Base-by-base conservation (phyloP, 2,113 vertebrate genomes). In the Sphaerodactylus townsendi region DNA sequence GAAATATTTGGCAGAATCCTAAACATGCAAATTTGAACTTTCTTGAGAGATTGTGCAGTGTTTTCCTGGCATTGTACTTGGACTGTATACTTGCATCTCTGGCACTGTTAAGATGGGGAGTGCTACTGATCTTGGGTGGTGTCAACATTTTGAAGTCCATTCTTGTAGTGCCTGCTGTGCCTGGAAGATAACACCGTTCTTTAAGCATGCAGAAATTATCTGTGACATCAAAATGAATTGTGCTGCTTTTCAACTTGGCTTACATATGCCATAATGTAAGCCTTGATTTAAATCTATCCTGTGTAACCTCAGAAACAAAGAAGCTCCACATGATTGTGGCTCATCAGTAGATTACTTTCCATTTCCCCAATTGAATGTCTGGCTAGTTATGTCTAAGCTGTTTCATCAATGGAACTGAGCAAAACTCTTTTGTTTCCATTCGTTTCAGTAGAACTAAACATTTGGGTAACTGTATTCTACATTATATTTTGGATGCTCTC, bases 331-430 rank as follows among this genome's bases (percentile, higher is more conserved):
- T 74, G 46, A 74, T 9, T 19, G n/a, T 7, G 17, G 15, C 44
- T 1, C 13, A 73, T 14, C 48, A n/a, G 19, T 41, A 17, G 41
- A 46, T 72, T 25, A 30, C 44, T 44, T 73, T n/a, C n/a, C n/a
- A n/a, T 85, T 90, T 84, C 37, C 30, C 74, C 59, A 70, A 50
- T 50, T 91, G 44, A 79, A 90, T 65, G 7, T 75, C 39, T 79
- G 84, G 68, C 41, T 81, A 77, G 82, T 83, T 13, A 46, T n/a
- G 50, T 59, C 56, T 66, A 70, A 82, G 77, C 3, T 68, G 66
- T 50, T 86, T 39, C 88, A 91, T 84, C 71, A 83, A 83, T n/a
- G n/a, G n/a, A n/a, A n/a, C n/a, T n/a, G n/a, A n/a, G n/a, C n/a
- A n/a, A n/a, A n/a, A n/a, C n/a, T n/a, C n/a, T n/a, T n/a, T n/a